Evolutionary conservation across 2,888 invertebrate species (phyloP).

Genomic region (Archips xylosteana): DNA sequence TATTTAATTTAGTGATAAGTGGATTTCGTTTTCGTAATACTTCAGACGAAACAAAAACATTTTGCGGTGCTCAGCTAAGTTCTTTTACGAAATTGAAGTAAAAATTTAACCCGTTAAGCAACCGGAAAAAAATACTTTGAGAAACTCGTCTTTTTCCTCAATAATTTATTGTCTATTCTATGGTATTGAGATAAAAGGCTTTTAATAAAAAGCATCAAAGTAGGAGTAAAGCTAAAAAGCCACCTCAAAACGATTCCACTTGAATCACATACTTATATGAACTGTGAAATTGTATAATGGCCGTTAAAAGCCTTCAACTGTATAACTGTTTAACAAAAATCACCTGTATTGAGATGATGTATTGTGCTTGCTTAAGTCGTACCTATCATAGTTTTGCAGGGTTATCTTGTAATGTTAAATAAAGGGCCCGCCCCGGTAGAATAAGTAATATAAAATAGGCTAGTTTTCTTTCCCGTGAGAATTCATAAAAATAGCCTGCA

Average conservation of each 20-base stretch:
- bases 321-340: background rate
- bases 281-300: background rate
- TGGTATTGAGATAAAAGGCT: too few relatives aligned
- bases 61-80: background rate
- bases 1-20: background rate
- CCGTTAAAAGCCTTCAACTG: background rate
- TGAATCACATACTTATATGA: background rate
- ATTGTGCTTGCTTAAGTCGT: background rate
- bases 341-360: background rate
- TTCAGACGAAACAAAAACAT: background rate
- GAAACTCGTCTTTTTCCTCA: too few relatives aligned
- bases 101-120: background rate
- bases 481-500: too few relatives aligned
- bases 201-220: too few relatives aligned
- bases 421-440: too few relatives aligned
- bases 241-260: conserved; percentile 1
- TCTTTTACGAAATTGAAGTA: background rate
- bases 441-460: too few relatives aligned
- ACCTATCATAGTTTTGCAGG: background rate
- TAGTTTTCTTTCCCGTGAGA: too few relatives aligned
- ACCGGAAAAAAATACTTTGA: background rate
- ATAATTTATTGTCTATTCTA: too few relatives aligned
- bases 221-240: too few relatives aligned
- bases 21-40: background rate
- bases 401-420: too few relatives aligned